Evolutionary conservation across 2,113 vertebrate genomes (phyloP).

Genomic region (Gadus chalcogrammus): DNA sequence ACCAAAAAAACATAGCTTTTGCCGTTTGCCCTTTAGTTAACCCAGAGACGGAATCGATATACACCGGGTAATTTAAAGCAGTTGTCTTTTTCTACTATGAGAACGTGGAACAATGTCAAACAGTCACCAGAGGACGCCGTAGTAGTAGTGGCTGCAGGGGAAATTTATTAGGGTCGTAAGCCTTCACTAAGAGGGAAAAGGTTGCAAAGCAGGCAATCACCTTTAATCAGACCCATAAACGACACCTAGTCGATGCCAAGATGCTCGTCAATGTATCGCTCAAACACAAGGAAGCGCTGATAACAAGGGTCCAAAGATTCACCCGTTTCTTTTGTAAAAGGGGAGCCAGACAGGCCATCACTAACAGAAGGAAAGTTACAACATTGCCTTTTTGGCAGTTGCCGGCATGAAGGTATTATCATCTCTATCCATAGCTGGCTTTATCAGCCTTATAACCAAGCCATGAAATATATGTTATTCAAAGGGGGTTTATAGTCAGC

Average conservation of each 20-base stretch:
- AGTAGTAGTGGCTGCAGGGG: slow-evolving; percentile 31
- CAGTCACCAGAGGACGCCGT: slow-evolving; percentile 48
- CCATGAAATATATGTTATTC: background rate
- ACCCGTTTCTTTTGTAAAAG: slow-evolving; percentile 38
- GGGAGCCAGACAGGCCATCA: slow-evolving; percentile 19
- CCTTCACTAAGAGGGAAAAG: slow-evolving; percentile 59
- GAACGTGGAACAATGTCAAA: slow-evolving; percentile 57
- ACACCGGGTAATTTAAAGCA: slow-evolving; percentile 48
- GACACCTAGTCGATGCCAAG: slow-evolving; percentile 38
- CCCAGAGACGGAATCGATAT: slow-evolving; percentile 56
- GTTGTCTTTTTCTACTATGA: slow-evolving; percentile 52
- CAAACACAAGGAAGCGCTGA: slow-evolving; percentile 36
- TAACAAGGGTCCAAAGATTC: slow-evolving; percentile 34
- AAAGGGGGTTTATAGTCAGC: too few species aligned
- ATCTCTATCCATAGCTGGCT: background rate
- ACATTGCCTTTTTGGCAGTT: slow-evolving; percentile 15
- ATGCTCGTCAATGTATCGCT: slow-evolving; percentile 47
- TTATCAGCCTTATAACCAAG: background rate
- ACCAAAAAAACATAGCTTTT: slow-evolving; percentile 16
- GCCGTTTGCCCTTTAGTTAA: slow-evolving; percentile 51
- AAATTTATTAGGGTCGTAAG: slow-evolving; percentile 61
- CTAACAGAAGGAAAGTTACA: slow-evolving; percentile 26
- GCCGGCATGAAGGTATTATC: slow-evolving; percentile 22
- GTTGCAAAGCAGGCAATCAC: slow-evolving; percentile 61
- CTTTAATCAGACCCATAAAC: slow-evolving; percentile 60